Evolutionary conservation across 2,113 vertebrate species (phyloP).

Genomic region (Pelmatolapia mariae): DNA sequence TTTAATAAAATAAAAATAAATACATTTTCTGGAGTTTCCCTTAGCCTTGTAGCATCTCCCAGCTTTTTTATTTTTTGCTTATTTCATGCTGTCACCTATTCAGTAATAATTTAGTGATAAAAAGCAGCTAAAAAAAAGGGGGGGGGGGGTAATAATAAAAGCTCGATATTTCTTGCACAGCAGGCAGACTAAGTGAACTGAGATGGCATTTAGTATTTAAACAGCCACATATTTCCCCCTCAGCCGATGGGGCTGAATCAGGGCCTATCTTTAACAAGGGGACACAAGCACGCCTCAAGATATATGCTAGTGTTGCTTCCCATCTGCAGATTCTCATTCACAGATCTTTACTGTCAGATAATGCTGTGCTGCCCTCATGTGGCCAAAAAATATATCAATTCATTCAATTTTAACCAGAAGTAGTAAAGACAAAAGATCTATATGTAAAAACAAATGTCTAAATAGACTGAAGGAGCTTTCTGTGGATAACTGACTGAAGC

Average conservation of each 20-base stretch:
- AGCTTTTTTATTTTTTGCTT: not conserved
- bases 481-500: not conserved
- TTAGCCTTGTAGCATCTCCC: not conserved
- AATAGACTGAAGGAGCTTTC: not conserved
- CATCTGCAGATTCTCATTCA: not conserved
- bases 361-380: not conserved
- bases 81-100: not conserved
- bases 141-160: rapidly evolving
- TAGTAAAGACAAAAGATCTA: not conserved
- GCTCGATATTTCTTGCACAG: not conserved
- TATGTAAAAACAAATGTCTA: not conserved
- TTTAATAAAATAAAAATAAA: not conserved
- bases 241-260: not conserved
- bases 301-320: not conserved
- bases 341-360: not conserved
- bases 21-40: rapidly evolving
- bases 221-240: not conserved
- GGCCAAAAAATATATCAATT: not conserved
- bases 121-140: not conserved
- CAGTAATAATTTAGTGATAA: not conserved
- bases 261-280: not conserved
- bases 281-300: not conserved
- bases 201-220: not conserved
- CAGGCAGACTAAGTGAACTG: not conserved
- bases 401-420: not conserved